A percentile compares a stretch with the other conserved stretches of the same genome.
Conservation (phyloP, 2,888 invertebrate genomes). For the Augochlorella aurata region DNA sequence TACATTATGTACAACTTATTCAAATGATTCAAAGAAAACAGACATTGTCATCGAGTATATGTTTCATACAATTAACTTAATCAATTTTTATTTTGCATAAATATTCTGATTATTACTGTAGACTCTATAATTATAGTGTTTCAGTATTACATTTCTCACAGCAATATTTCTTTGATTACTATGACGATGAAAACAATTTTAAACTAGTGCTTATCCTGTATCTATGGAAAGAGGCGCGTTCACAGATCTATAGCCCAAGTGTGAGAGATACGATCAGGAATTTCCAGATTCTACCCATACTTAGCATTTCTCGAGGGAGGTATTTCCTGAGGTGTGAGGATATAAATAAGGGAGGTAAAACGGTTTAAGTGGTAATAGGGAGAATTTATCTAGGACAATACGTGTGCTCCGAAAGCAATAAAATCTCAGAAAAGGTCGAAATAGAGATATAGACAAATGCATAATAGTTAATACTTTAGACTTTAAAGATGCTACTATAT, state of each 20-base stretch:
- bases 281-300: slow-evolving; percentile 30
- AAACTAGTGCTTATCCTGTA: background rate
- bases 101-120: too few relatives aligned
- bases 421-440: background rate
- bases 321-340: slow-evolving; percentile 11
- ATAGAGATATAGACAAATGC: background rate
- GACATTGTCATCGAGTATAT: too few relatives aligned
- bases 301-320: slow-evolving; percentile 18
- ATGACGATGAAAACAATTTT: background rate
- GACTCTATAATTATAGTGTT: too few relatives aligned
- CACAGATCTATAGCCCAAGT: background rate
- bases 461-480: too few relatives aligned
- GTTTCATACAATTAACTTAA: too few relatives aligned
- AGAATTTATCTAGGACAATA: background rate
- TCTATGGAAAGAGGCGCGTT: background rate
- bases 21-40: too few relatives aligned
- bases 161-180: background rate
- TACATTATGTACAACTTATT: too few relatives aligned
- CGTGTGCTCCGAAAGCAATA: background rate
- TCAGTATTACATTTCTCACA: too few relatives aligned
- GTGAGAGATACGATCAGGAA: slow-evolving; percentile 26
- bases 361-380: background rate
- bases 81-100: too few relatives aligned
- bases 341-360: background rate
- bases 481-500: too few relatives aligned